phyloP scores from a whole-genome alignment of 2,797 vertebrate genomes.

The Mionectes olivaceus region DNA sequence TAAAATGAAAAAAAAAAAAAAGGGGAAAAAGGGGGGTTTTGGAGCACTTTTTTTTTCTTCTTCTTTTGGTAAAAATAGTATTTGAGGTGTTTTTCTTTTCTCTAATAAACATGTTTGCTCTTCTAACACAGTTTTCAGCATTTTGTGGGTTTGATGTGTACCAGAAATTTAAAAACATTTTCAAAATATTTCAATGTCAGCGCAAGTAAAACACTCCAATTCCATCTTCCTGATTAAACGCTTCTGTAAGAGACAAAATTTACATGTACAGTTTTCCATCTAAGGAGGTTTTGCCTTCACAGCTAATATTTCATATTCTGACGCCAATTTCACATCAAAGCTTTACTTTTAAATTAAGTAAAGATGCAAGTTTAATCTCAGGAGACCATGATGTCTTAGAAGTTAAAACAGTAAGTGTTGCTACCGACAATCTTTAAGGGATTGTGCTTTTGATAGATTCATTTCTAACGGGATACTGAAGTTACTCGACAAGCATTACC shows the following conservation, averaged over 20 bases:
- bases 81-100: neutral
- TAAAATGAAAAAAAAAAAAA: neutral
- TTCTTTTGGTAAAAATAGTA: neutral
- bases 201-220: neutral
- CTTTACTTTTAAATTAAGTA: slow-evolving; percentile 24
- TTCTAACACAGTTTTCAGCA: neutral
- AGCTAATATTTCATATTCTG: neutral
- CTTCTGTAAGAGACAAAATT: neutral
- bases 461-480: slow-evolving; percentile 16
- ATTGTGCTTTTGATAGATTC: slow-evolving; percentile 7
- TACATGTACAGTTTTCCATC: neutral
- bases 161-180: neutral
- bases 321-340: slow-evolving; percentile 48
- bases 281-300: neutral
- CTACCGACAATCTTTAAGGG: neutral
- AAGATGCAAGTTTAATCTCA: slow-evolving; percentile 38
- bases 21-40: neutral
- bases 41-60: neutral
- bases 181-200: neutral
- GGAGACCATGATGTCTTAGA: neutral
- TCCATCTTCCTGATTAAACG: neutral
- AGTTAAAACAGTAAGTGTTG: neutral
- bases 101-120: neutral
- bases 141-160: neutral
- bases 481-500: neutral